Percentiles rank a stretch among this genome's conserved stretches.
These are phyloP conservation scores for Drosophila picticornis DNA, from an alignment of 2,888 invertebrate genomes.

Conservation along the genomic window DNA sequence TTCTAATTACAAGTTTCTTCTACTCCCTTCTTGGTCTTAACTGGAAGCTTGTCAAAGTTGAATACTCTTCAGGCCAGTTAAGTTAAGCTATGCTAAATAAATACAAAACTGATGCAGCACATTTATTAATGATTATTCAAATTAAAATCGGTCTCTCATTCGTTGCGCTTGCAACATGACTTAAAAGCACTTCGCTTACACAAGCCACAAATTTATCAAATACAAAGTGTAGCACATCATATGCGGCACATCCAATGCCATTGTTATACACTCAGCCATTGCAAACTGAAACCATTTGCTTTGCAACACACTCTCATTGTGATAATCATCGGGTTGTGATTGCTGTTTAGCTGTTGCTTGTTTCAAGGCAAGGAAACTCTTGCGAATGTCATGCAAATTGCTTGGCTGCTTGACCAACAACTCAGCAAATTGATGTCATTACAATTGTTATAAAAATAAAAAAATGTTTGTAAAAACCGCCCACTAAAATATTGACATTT, in stretches of 20 bases:
- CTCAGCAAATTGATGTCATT: constrained; percentile 55
- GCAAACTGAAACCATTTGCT: constrained; percentile 6
- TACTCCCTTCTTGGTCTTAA: not conserved
- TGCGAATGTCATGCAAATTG: constrained; percentile 24
- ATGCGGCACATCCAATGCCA: constrained; percentile 41
- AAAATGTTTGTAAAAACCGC: constrained; percentile 29
- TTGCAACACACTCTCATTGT: not conserved
- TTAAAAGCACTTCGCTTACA: constrained; percentile 15
- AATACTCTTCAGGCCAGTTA: not conserved
- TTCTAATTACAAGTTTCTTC: too few relatives aligned
- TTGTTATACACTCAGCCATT: constrained; percentile 28
- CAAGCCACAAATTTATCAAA: constrained; percentile 20
- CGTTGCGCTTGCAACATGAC: constrained; percentile 24
- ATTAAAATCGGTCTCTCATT: not conserved
- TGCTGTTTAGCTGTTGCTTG: constrained; percentile 3
- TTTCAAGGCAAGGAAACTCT: constrained; percentile 44
- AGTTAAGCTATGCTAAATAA: not conserved
- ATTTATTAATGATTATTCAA: not conserved
- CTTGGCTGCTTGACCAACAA: constrained; percentile 49
- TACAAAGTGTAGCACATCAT: constrained; percentile 25
- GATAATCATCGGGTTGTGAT: not conserved
- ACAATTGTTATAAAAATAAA: constrained; percentile 36
- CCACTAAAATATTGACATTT: constrained; percentile 43
- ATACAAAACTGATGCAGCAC: not conserved
- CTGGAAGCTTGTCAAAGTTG: not conserved